Conservation (phyloP, 2,113 vertebrate genomes). For the Rhipidura dahli region DNA sequence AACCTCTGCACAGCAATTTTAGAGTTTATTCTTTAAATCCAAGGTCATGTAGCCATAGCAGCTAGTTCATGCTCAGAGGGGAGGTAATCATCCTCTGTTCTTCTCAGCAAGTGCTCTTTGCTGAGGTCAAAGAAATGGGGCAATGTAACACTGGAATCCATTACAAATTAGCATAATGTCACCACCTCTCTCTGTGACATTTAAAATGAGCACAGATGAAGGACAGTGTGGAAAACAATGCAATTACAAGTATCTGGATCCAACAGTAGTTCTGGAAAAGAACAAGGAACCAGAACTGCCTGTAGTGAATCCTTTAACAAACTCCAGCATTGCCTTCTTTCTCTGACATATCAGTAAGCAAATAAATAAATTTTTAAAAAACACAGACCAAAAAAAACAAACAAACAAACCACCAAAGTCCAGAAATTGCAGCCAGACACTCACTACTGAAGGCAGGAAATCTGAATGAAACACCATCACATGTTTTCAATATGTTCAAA, state of each 20-base stretch:
- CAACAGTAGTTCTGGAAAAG: neutral
- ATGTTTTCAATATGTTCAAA: neutral
- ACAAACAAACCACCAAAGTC: neutral
- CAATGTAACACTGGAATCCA: constrained; percentile 57
- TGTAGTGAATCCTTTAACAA: neutral
- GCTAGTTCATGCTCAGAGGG: constrained; percentile 54
- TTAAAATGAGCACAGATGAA: constrained; percentile 54
- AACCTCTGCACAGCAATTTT: constrained; percentile 44
- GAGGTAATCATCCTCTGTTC: constrained; percentile 63
- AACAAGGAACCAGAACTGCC: neutral
- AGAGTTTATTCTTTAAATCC: constrained; percentile 65
- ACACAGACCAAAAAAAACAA: neutral
- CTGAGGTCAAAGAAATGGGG: constrained; percentile 57
- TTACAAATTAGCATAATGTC: constrained; percentile 65
- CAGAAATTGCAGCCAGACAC: neutral
- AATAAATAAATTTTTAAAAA: neutral
- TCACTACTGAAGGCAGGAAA: neutral
- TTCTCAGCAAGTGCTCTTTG: constrained; percentile 58
- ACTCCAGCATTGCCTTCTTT: neutral
- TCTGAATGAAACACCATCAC: neutral
- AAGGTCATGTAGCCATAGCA: constrained; percentile 44
- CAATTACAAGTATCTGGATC: neutral
- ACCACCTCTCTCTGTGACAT: constrained; percentile 63
- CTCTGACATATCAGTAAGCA: neutral
- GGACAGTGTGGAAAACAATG: constrained; percentile 27